Evolutionary conservation across 2,888 invertebrate species (phyloP), one percentile per base, ranked within the genome.

Genomic region (Xylophagus ater): DNA sequence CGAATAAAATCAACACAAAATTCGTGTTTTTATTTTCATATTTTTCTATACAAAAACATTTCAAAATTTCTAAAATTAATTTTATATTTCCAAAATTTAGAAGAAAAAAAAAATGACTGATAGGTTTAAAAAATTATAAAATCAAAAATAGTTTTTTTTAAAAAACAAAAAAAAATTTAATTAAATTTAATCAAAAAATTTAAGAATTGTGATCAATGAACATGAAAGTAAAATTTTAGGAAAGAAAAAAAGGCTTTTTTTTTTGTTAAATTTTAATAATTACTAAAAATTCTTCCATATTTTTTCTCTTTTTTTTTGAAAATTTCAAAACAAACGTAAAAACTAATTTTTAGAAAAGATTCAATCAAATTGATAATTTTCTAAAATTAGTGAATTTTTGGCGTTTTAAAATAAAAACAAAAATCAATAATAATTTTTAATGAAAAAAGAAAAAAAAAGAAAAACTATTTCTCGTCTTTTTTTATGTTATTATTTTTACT

Each of bases 401-500:
- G n/a, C n/a, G n/a, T n/a, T n/a, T n/a, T n/a, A n/a, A n/a, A n/a
- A n/a, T n/a, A n/a, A n/a, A n/a, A n/a, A n/a, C n/a, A n/a, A n/a
- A n/a, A n/a, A n/a, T n/a, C n/a, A n/a, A n/a, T n/a, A n/a, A n/a
- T n/a, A n/a, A n/a, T n/a, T n/a, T n/a, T n/a, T n/a, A n/a, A n/a
- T n/a, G n/a, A n/a, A n/a, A n/a, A n/a, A n/a, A n/a, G n/a, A n/a
- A n/a, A n/a, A n/a, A n/a, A n/a, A n/a, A n/a, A n/a, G n/a, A n/a
- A n/a, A n/a, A 31, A 35, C 45, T 41, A 31, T 41, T 31, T 47
- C 36, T 45, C 46, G 41, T 42, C 41, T 42, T 44, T 43, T 44
- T 50, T 46, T 40, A 48, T 47, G 49, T 53, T 42, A 30, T 20
- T 42, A n/a, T n/a, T n/a, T n/a, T n/a, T n/a, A 47, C 40, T 49